These are phyloP conservation scores for Pterocles burchelli DNA, from an alignment of 2,113 vertebrate genomes.

Conservation along the genomic window DNA sequence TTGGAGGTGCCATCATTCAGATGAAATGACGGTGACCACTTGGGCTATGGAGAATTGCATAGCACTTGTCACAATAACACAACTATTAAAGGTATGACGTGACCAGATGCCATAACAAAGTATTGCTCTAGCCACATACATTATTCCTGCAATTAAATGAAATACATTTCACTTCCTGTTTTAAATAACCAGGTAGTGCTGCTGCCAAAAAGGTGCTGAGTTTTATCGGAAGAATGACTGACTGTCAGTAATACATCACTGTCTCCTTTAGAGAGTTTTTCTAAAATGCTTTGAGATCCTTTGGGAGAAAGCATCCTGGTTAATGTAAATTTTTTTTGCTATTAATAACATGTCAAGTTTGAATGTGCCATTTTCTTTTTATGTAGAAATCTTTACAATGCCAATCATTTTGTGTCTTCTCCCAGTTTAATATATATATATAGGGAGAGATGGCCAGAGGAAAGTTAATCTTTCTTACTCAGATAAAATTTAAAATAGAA, in stretches of 20 bases:
- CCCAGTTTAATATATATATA: neutral
- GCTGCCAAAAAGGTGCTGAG: neutral
- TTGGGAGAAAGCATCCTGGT: neutral
- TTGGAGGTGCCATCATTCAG: neutral
- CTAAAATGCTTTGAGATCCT: neutral
- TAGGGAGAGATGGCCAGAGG: neutral
- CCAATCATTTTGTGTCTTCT: neutral
- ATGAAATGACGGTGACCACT: neutral
- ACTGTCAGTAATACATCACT: neutral
- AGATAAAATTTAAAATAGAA: neutral
- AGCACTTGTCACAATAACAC: neutral
- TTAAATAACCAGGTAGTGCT: neutral
- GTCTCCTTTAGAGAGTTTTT: neutral
- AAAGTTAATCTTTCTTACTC: neutral
- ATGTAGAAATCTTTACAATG: neutral
- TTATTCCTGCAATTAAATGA: slow-evolving; percentile 27
- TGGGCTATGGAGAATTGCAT: neutral
- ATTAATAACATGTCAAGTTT: neutral
- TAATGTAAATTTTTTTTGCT: neutral
- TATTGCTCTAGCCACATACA: neutral
- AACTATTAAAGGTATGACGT: slow-evolving; percentile 17
- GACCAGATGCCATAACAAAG: neutral
- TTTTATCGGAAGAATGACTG: neutral
- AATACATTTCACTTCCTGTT: slow-evolving; percentile 26
- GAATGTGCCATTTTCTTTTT: neutral